Evolutionary conservation across 2,888 invertebrate genomes (phyloP).

Genomic region (Agrilus biguttatus): DNA sequence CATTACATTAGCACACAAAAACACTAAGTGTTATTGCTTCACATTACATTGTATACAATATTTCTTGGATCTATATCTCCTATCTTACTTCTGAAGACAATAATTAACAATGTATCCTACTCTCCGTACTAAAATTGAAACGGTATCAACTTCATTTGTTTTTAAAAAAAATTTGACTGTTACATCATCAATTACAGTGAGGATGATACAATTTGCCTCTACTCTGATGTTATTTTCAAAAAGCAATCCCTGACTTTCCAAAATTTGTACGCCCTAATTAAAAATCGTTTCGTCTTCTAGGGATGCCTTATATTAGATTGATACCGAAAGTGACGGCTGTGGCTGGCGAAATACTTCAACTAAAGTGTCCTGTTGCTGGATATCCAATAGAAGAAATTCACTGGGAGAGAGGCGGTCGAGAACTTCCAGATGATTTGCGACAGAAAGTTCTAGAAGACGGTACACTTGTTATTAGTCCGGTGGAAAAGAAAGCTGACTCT

Average conservation of each 20-base stretch:
- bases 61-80: no score
- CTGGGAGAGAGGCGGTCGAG: constrained; percentile 62
- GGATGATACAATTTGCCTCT: no score
- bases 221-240: no score
- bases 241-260: no score
- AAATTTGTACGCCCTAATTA: no score
- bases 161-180: no score
- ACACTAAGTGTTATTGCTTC: no score
- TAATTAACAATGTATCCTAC: background rate
- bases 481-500: constrained; percentile 59
- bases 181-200: no score
- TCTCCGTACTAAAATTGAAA: no score
- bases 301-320: constrained; percentile 62
- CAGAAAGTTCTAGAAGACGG: constrained; percentile 63
- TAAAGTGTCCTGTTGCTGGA: constrained; percentile 71
- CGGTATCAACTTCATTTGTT: no score
- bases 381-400: constrained; percentile 68
- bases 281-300: constrained; percentile 28
- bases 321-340: constrained; percentile 73
- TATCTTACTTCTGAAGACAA: background rate
- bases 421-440: constrained; percentile 64
- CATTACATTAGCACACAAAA: no score
- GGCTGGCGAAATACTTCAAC: constrained; percentile 56
- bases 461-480: constrained; percentile 57
- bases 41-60: no score